phyloP scores from a whole-genome alignment of 2,888 invertebrate genomes.

The Salpingus planirostris region DNA sequence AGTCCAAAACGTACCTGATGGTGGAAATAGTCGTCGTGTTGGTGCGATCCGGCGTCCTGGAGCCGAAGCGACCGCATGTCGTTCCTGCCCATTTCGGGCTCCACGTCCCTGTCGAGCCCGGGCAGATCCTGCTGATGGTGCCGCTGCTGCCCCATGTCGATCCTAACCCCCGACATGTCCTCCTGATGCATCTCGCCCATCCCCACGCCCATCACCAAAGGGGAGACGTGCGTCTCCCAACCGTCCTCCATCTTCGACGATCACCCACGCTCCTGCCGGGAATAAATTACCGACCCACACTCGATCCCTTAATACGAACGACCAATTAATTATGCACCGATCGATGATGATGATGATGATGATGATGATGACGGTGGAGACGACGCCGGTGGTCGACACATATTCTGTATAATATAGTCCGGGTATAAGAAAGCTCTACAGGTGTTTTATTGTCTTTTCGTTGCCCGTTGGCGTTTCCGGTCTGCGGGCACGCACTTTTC shows the following conservation, averaged over 20 bases:
- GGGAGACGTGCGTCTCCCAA: slow-evolving; percentile 42
- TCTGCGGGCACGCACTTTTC: too few species aligned
- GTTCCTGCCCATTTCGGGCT: slow-evolving; percentile 16
- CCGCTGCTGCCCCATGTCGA: slow-evolving; percentile 21
- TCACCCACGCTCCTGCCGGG: slow-evolving; percentile 23
- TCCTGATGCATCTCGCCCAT: too few species aligned
- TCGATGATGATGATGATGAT: slow-evolving; percentile 21
- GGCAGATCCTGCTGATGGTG: slow-evolving; percentile 19
- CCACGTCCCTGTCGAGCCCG: slow-evolving; percentile 2
- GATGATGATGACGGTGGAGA: too few species aligned
- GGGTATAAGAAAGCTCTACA: slow-evolving; percentile 5
- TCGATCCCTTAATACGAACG: slow-evolving; percentile 19
- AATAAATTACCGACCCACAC: slow-evolving; percentile 23
- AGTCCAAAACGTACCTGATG: slow-evolving; percentile 35
- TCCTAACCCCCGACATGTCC: slow-evolving; percentile 32
- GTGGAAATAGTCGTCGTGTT: slow-evolving; percentile 29
- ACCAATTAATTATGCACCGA: slow-evolving; percentile 22
- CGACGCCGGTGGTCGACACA: too few species aligned
- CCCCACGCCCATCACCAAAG: slow-evolving; percentile 41
- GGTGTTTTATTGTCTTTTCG: too few species aligned
- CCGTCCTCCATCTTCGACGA: slow-evolving; percentile 41
- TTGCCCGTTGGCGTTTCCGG: too few species aligned
- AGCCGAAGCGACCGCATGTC: slow-evolving; percentile 25
- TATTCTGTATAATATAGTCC: slow-evolving; percentile 3
- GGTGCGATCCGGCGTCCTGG: slow-evolving; percentile 9